Conservation (phyloP, 35 echinoderm and acorn worm genomes). For the Strongylocentrotus purpuratus region DNA sequence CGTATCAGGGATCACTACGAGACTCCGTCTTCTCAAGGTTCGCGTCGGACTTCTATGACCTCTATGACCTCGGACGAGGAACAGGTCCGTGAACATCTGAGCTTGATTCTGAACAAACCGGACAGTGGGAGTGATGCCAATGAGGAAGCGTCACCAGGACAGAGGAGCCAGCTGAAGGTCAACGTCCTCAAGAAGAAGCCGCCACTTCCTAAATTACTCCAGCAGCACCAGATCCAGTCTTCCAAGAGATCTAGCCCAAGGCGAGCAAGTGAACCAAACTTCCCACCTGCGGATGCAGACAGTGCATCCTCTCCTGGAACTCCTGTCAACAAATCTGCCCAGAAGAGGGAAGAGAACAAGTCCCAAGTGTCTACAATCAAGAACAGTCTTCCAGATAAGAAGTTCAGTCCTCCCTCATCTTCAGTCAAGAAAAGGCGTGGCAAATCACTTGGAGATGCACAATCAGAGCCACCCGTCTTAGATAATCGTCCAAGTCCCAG, state of each 20-base stretch:
- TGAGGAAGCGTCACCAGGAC: neutral
- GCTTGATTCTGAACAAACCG: neutral
- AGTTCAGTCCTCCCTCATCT: conserved; percentile 56
- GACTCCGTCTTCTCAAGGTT: neutral
- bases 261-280: neutral
- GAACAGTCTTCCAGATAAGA: conserved; percentile 51
- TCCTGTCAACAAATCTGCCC: neutral
- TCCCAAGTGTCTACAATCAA: conserved; percentile 43
- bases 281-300: neutral
- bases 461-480: neutral
- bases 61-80: conserved; percentile 34
- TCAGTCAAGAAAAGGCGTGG: conserved; percentile 34
- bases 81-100: conserved; percentile 10
- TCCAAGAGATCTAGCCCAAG: conserved; percentile 10
- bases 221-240: conserved; percentile 27
- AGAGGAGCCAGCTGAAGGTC: neutral
- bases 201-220: neutral
- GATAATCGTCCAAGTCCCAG: neutral
- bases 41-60: neutral
- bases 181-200: conserved; percentile 25
- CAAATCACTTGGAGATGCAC: neutral
- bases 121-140: conserved; percentile 26
- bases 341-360: neutral
- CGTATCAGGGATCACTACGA: conserved; percentile 70
- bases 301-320: neutral